phyloP scores from a whole-genome alignment of 2,113 vertebrate species.

The Megaleporinus macrocephalus region DNA sequence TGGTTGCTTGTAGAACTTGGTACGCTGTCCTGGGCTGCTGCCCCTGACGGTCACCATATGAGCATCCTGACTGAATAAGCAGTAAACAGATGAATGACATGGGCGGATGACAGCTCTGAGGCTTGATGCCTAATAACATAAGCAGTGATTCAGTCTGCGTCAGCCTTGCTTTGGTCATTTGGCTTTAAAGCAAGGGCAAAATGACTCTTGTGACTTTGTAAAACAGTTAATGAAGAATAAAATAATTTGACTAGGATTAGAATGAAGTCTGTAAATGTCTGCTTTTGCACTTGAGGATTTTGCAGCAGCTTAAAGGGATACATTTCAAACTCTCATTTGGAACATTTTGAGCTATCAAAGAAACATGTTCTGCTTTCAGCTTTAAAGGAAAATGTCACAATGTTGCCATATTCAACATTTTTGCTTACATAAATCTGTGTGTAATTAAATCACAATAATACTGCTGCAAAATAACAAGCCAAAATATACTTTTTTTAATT shows the following conservation, averaged over 20 bases:
- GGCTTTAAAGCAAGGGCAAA: not conserved
- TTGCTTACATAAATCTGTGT: no score
- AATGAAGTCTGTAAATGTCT: no score
- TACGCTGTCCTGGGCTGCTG: not conserved
- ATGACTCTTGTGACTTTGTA: not conserved
- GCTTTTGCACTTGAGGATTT: no score
- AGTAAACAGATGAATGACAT: not conserved
- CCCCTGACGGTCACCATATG: not conserved
- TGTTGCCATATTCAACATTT: no score
- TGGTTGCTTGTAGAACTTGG: not conserved
- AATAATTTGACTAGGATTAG: not conserved
- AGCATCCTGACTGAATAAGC: not conserved
- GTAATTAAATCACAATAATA: no score
- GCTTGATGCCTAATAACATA: not conserved
- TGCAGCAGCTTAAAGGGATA: no score
- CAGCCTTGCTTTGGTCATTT: not conserved
- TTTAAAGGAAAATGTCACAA: no score
- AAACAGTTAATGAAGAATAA: not conserved
- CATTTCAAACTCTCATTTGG: no score
- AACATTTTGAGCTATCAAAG: no score
- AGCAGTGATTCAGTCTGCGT: constrained; percentile 3
- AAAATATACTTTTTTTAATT: no score
- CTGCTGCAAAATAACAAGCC: no score
- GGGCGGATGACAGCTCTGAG: not conserved
- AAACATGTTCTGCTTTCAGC: no score